phyloP scores from a whole-genome alignment of 35 echinoderm and acorn worm genomes.

The Lytechinus variegatus region DNA sequence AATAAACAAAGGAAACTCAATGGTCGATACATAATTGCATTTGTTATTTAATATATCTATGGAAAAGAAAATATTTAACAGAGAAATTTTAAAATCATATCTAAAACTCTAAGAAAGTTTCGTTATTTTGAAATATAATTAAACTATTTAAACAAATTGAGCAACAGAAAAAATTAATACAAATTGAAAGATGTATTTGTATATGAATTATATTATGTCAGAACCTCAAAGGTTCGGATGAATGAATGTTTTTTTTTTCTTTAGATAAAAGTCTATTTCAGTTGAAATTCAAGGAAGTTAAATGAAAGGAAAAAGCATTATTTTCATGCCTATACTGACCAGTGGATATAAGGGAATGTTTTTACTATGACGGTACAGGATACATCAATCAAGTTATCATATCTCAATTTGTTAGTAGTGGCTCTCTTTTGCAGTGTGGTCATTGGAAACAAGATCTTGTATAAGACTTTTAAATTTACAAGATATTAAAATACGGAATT shows the following conservation, averaged over 20 bases:
- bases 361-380: background rate
- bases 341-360: background rate
- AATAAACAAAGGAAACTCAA: background rate
- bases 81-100: background rate
- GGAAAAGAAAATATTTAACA: background rate
- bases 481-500: background rate
- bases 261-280: background rate
- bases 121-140: background rate
- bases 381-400: background rate
- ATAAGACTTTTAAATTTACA: background rate
- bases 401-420: background rate
- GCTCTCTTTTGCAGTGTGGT: background rate
- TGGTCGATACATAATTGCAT: background rate
- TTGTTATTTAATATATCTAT: background rate
- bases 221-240: background rate
- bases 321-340: background rate
- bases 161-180: background rate
- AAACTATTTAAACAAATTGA: background rate
- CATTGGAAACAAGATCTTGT: background rate
- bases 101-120: background rate
- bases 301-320: background rate
- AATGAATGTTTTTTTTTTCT: background rate
- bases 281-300: too few species aligned
- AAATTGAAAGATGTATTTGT: background rate
- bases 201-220: background rate